Evolutionary conservation across 1,140 invertebrate genomes (phyloP), one percentile per base, ranked within the genome.

Genomic region (Lepeophtheirus salmonis): DNA sequence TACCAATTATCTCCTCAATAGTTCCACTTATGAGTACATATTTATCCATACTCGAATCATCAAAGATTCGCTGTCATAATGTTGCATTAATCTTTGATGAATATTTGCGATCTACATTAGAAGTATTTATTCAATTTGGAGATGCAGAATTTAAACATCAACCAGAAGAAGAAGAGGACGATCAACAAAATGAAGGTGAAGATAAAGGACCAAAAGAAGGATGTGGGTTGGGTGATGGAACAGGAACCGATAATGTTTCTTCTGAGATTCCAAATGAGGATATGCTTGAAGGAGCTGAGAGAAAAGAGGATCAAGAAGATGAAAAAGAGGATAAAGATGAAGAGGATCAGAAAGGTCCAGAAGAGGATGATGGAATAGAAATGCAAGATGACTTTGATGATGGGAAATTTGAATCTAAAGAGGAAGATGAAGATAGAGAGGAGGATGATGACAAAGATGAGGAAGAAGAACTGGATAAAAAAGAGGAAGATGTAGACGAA

Each of bases 341-440:
- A 41, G 52, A 49, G 18, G 25, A 51, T 30, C 23, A 18, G 3
- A 48, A 61, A 10, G 48, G 30, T 50, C 60, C 69, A 49, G 63
- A 75, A 66, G 84, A 92, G 67, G 89, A 94, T 72, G 87, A 97
- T 57, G 85, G 94, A 61, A 91, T 89, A 16, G 86, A 94, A 67
- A 92, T 94, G 86, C 83, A 82, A 13, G 86, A 94, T 62, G 83
- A 95, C 70, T 90, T 94, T 73, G 87, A 88, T 54, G 83, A 82
- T 70, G 76, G 30, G 75, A 80, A 65, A 72, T 22, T 22, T 52
- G n/a, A 52, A 21, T 12, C 50, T 52, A 63, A 77, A 70, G 75
- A 83, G 26, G 78, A 80, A 13, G 77, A 83, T 58, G 74, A 82
- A 26, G 64, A 68, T 26, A 67, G 68, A 50, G 74, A 77, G 23